Evolutionary conservation across 2,113 vertebrate species (phyloP).

Genomic region (Xenopus tropicalis): UCB_Xtro_10.0 CM004444.2:35731001-35731500

Average conservation of each 20-base stretch:
- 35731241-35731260: not conserved
- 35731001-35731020: too few species aligned
- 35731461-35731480: too few species aligned
- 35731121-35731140: not conserved
- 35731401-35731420: too few species aligned
- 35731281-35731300: not conserved
- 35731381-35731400: too few species aligned
- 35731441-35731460: too few species aligned
- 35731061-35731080: not conserved
- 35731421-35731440: too few species aligned
- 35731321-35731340: too few species aligned
- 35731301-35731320: too few species aligned
- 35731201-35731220: not conserved
- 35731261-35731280: not conserved
- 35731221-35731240: not conserved
- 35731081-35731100: not conserved
- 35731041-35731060: too few species aligned
- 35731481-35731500: too few species aligned
- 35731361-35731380: too few species aligned
- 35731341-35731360: not conserved
- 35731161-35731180: not conserved
- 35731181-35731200: not conserved
- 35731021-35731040: too few species aligned
- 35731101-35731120: not conserved
- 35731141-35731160: not conserved